Evolutionary conservation across 2,113 vertebrate species (phyloP), one percentile per base, ranked within the genome.

Genomic region (Perca schrenkii): DNA sequence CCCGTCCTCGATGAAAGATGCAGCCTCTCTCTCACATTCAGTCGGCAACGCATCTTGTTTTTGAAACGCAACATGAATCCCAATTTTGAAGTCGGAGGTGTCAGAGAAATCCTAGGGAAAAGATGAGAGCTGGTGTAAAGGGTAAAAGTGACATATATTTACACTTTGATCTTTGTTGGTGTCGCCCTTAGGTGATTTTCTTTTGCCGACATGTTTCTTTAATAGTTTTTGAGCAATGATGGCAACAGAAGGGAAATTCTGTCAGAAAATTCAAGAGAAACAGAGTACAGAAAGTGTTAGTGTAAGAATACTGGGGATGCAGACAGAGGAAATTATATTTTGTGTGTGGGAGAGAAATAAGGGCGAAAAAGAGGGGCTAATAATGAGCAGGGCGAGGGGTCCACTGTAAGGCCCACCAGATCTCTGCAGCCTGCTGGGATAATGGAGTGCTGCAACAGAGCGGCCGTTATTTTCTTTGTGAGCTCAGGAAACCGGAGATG

Each of bases 391-490:
- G 72, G 54, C 1, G 54, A 74, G 46, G 65, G 76, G 56, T 73
- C 53, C 73, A 22, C 60, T 22, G 31, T 74, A 50, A 66, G 56
- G 56, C 77, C 69, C 74, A 74, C 63, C 58, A 3, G 65, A 80
- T 83, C 84, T 83, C 74, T 8, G 8, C 76, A 69, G 87, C 49
- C 79, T 11, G 66, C 64, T 74, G 68, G 69, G 43, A 83, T 65
- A 88, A 86, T 64, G 79, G 50, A 83, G 67, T 10, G 4, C 62
- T 8, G 71, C 84, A 84, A 88, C 84, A 88, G 80, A 86, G 81
- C 10, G 43, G n/a, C 74, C 63, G 62, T 81, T 88, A 81, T 92
- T 79, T 74, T 73, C 82, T 91, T 91, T 89, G 86, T 91, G 67
- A 65, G 71, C 25, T 25, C 50, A 3, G 69, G 86, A 91, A 92